Evolutionary conservation across 1,140 invertebrate genomes (phyloP).

Genomic region (Papilio xuthus): DNA sequence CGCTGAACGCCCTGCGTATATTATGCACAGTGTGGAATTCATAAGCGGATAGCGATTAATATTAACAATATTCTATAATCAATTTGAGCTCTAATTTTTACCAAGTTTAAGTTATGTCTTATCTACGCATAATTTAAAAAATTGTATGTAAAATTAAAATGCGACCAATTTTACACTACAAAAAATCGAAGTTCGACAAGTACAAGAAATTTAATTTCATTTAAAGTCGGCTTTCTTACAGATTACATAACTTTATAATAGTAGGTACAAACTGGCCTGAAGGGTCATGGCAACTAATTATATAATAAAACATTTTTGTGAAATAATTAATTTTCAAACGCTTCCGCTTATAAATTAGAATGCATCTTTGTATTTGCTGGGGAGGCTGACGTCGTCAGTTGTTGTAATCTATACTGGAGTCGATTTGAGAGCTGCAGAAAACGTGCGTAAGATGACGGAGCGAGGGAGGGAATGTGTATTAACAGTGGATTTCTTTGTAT

Average conservation of each 20-base stretch:
- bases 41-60: slow-evolving; percentile 18
- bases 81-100: not conserved
- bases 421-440: slow-evolving; percentile 66
- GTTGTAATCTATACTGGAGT: slow-evolving; percentile 73
- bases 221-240: too few species aligned
- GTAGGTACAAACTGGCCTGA: too few species aligned
- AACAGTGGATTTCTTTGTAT: slow-evolving; percentile 61
- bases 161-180: too few species aligned
- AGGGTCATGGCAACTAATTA: too few species aligned
- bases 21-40: slow-evolving; percentile 45
- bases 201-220: too few species aligned
- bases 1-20: slow-evolving; percentile 49
- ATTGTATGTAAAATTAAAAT: not conserved
- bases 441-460: slow-evolving; percentile 63
- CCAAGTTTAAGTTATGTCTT: too few species aligned
- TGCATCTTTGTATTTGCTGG: slow-evolving; percentile 42
- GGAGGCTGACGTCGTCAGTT: slow-evolving; percentile 55
- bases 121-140: not conserved
- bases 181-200: too few species aligned
- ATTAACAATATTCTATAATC: not conserved
- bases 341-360: slow-evolving; percentile 41
- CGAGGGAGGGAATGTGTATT: slow-evolving; percentile 45
- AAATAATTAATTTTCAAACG: slow-evolving; percentile 20
- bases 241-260: too few species aligned
- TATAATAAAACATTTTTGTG: not conserved